Conservation (phyloP, 1,140 invertebrate genomes). For the Acromyrmex heyeri region DNA sequence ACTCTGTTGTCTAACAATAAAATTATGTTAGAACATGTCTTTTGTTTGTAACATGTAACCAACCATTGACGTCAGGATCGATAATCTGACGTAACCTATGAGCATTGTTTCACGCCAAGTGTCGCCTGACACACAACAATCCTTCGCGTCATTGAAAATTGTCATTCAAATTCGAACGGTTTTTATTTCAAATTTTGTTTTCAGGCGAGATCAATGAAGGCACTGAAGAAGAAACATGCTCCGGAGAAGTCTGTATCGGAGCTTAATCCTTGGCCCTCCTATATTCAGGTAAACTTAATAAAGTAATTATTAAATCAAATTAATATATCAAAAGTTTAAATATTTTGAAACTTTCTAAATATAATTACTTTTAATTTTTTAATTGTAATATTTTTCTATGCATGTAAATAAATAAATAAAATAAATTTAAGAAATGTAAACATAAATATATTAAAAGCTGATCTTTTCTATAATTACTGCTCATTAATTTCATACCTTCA, state of each 20-base stretch:
- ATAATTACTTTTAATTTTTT: background rate
- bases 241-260: conserved; percentile 87
- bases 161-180: background rate
- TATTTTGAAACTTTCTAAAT: background rate
- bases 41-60: background rate
- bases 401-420: background rate
- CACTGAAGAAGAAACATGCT: conserved; percentile 88
- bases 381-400: background rate
- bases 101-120: background rate
- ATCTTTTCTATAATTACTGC: background rate
- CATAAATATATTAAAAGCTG: background rate
- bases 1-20: background rate
- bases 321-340: background rate
- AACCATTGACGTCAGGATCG: conserved; percentile 63
- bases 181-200: conserved; percentile 62
- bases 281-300: conserved; percentile 88
- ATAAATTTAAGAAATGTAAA: background rate
- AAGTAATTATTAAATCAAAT: background rate
- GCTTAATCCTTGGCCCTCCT: conserved; percentile 92
- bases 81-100: conserved; percentile 76
- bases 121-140: background rate
- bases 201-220: conserved; percentile 87
- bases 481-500: no score
- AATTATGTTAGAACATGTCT: background rate
- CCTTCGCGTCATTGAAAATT: background rate